A percentile compares a stretch with the other conserved stretches of the same genome.
phyloP scores from a whole-genome alignment of 2,888 invertebrate species.

The Drosophila rubida region DNA sequence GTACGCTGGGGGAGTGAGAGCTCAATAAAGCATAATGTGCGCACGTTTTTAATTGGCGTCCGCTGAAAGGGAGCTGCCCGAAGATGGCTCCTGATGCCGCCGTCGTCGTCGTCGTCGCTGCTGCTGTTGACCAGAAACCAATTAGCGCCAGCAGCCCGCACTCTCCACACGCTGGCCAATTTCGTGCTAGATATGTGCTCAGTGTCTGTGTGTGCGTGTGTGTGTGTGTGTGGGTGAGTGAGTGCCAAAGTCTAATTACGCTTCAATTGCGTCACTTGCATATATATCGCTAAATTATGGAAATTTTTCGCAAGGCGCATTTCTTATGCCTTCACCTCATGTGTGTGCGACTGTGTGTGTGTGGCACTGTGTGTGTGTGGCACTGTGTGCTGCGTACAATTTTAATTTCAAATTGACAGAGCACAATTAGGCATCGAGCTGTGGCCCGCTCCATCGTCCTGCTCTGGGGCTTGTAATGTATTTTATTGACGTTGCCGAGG shows the following conservation, averaged over 20 bases:
- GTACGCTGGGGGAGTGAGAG: conserved; percentile 38
- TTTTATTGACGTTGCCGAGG: conserved; percentile 85
- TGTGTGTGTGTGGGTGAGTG: conserved; percentile 41
- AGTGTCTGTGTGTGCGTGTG: conserved; percentile 35
- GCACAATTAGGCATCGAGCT: conserved; percentile 68
- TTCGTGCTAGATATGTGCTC: conserved; percentile 23
- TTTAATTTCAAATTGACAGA: conserved; percentile 82
- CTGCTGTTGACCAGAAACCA: conserved; percentile 73
- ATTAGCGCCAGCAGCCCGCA: conserved; percentile 71
- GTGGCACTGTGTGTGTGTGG: conserved; percentile 17
- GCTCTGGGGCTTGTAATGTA: conserved; percentile 75
- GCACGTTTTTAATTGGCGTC: conserved; percentile 79
- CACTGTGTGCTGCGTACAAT: conserved; percentile 56
- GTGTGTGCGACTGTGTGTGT: conserved; percentile 4
- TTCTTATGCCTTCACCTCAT: conserved; percentile 51
- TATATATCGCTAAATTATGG: conserved; percentile 85
- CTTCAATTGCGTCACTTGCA: conserved; percentile 84
- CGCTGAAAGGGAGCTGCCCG: conserved; percentile 64
- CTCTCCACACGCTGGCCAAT: conserved; percentile 64
- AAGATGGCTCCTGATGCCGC: conserved; percentile 28
- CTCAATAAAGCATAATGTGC: conserved; percentile 81
- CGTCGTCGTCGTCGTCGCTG: conserved; percentile 12
- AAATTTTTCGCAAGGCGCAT: conserved; percentile 82
- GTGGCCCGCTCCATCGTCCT: background rate
- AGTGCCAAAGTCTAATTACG: conserved; percentile 82